Conservation (phyloP, 2,888 invertebrate genomes). For the Ellobium chinense region DNA sequence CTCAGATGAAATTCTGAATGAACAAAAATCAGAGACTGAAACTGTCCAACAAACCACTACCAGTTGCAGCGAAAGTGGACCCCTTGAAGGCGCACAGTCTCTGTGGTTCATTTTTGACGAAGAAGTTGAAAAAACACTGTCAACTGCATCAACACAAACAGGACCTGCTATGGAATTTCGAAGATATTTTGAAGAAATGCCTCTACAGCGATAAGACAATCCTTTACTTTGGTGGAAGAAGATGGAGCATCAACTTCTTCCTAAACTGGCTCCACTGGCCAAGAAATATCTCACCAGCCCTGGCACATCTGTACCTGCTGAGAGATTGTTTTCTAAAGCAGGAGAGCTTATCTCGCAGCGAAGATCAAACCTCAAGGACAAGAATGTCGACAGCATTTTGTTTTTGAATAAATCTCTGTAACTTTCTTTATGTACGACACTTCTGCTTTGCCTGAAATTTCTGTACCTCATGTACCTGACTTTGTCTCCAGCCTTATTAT, state of each 20-base stretch:
- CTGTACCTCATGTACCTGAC: too few species aligned
- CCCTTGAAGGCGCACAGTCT: too few species aligned
- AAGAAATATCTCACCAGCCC: neutral
- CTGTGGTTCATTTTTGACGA: neutral
- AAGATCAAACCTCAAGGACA: neutral
- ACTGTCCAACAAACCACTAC: neutral
- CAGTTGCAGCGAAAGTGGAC: too few species aligned
- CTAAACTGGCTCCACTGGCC: neutral
- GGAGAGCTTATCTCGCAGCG: neutral
- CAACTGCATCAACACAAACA: neutral
- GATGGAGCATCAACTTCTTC: neutral
- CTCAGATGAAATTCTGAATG: neutral
- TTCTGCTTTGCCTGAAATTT: too few species aligned
- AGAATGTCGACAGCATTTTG: constrained; percentile 15
- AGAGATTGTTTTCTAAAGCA: neutral
- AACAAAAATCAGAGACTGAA: too few species aligned
- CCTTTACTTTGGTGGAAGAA: neutral
- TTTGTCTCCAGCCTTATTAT: too few species aligned
- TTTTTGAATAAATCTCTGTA: neutral
- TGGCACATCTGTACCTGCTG: neutral
- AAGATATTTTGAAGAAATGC: neutral
- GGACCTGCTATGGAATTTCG: neutral
- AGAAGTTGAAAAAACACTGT: neutral
- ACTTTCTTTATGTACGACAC: too few species aligned
- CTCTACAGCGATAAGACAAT: neutral